phyloP scores from a whole-genome alignment of 2,888 invertebrate genomes.

The Drosophila suboccidentalis region DNA sequence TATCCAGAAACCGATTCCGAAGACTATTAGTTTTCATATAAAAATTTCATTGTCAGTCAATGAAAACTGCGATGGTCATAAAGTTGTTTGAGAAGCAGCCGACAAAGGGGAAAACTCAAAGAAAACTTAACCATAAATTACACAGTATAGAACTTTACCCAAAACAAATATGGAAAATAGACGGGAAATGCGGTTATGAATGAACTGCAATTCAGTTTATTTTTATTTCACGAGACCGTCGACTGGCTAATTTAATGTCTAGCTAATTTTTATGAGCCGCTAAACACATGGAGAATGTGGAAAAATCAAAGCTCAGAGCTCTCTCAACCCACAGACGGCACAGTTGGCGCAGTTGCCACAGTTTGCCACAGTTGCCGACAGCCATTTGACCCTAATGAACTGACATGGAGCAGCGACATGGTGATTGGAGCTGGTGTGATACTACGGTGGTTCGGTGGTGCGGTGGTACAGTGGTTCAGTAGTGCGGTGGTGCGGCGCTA shows the following conservation, averaged over 20 bases:
- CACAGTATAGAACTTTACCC: conserved; percentile 10
- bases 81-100: conserved; percentile 23
- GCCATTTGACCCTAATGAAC: conserved; percentile 75
- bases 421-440: conserved; percentile 4
- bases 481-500: conserved; percentile 62
- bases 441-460: background rate
- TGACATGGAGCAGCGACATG: conserved; percentile 60
- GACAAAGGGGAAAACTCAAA: conserved; percentile 16
- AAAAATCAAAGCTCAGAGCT: conserved; percentile 39
- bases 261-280: conserved; percentile 79
- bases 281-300: conserved; percentile 54
- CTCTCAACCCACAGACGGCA: conserved; percentile 38
- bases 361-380: conserved; percentile 52
- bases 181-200: conserved; percentile 57
- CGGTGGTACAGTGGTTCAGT: background rate
- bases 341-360: conserved; percentile 21
- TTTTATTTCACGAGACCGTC: conserved; percentile 54
- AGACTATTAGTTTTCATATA: conserved; percentile 32
- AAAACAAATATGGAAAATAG: conserved; percentile 34
- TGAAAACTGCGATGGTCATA: conserved; percentile 32
- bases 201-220: conserved; percentile 75
- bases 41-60: conserved; percentile 29
- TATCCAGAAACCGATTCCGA: conserved; percentile 16
- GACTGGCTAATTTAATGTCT: conserved; percentile 63
- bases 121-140: conserved; percentile 41